These are phyloP conservation scores for Megalops cyprinoides DNA, from an alignment of 2,797 vertebrate genomes.

Conservation along the genomic window DNA sequence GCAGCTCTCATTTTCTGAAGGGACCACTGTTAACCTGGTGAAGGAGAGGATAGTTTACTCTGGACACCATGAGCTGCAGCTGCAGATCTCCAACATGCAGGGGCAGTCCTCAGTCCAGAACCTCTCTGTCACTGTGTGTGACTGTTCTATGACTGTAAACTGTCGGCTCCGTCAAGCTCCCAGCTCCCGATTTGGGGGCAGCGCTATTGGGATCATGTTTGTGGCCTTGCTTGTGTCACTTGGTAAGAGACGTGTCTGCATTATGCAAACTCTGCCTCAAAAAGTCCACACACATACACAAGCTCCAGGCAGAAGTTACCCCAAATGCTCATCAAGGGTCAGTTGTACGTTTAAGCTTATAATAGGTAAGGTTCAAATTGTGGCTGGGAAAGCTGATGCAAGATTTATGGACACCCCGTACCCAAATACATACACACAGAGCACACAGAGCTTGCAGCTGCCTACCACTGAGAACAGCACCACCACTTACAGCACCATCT, in stretches of 20 bases:
- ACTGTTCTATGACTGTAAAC: conserved; percentile 47
- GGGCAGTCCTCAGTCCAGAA: conserved; percentile 48
- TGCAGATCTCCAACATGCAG: conserved; percentile 67
- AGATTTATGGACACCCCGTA: too few relatives aligned
- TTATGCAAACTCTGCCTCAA: too few relatives aligned
- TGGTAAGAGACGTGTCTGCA: conserved; percentile 57
- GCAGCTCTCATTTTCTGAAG: conserved; percentile 41
- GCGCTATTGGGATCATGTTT: conserved; percentile 42
- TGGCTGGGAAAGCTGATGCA: too few relatives aligned
- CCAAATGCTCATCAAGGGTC: too few relatives aligned
- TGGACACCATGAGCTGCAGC: conserved; percentile 49
- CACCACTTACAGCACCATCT: too few relatives aligned
- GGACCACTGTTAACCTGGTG: conserved; percentile 56
- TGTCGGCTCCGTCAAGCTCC: conserved; percentile 39
- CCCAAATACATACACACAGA: too few relatives aligned
- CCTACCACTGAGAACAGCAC: too few relatives aligned
- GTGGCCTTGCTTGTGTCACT: conserved; percentile 51
- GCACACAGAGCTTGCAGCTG: too few relatives aligned
- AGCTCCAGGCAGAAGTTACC: too few relatives aligned
- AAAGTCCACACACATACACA: too few relatives aligned
- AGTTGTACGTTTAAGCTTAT: too few relatives aligned
- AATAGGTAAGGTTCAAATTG: too few relatives aligned
- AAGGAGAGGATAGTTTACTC: conserved; percentile 51
- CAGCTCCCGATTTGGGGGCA: not conserved
- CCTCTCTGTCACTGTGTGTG: conserved; percentile 66